Conservation (phyloP, 2,888 invertebrate species). For the Rotaria macrura region DNA sequence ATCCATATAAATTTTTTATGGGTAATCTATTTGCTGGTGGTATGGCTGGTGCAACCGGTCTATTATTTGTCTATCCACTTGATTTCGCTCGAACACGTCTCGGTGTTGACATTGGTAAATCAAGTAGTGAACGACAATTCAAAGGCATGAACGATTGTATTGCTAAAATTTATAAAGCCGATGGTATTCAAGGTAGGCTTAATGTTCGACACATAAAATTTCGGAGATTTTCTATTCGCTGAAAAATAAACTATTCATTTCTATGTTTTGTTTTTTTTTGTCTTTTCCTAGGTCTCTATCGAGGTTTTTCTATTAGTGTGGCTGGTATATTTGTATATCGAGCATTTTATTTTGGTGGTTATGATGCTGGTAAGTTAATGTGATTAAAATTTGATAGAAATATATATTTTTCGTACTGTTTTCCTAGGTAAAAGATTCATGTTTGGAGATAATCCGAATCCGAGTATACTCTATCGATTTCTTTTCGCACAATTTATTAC, state of each 20-base stretch:
- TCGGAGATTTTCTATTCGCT: too few relatives aligned
- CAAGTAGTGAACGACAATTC: slow-evolving; percentile 52
- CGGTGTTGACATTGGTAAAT: slow-evolving; percentile 26
- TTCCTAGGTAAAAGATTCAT: neutral
- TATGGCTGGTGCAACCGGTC: slow-evolving; percentile 74
- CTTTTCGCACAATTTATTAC: slow-evolving; percentile 54
- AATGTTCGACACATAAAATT: too few relatives aligned
- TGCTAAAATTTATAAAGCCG: neutral
- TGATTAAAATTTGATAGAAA: neutral
- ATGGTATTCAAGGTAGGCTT: neutral
- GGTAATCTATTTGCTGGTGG: slow-evolving; percentile 77
- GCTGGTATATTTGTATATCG: slow-evolving; percentile 72
- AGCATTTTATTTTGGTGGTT: slow-evolving; percentile 74
- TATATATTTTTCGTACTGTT: too few relatives aligned
- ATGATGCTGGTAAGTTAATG: slow-evolving; percentile 18
- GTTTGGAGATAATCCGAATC: slow-evolving; percentile 12
- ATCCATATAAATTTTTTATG: slow-evolving; percentile 35
- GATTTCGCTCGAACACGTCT: slow-evolving; percentile 82
- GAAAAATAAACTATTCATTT: too few relatives aligned
- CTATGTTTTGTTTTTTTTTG: too few relatives aligned
- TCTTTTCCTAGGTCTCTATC: slow-evolving; percentile 65
- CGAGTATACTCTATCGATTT: slow-evolving; percentile 5
- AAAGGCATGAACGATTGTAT: slow-evolving; percentile 11
- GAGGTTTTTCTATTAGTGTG: slow-evolving; percentile 76
- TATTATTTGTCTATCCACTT: slow-evolving; percentile 84